Evolutionary conservation across 2,888 invertebrate genomes (phyloP).

Genomic region (Sarcophaga caerulescens): DNA sequence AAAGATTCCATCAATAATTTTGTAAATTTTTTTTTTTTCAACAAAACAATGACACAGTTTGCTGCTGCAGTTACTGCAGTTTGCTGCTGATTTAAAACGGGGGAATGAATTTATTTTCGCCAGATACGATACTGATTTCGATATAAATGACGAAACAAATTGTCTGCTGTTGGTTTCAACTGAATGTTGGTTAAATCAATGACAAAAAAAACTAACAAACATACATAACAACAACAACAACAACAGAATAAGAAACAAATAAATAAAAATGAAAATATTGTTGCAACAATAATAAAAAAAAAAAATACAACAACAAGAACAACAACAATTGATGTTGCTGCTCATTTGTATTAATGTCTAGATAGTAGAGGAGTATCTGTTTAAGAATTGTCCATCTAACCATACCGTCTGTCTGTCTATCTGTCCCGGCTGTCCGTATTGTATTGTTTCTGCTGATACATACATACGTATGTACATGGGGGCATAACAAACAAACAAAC

Average conservation of each 20-base stretch:
- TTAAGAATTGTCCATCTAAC: not conserved
- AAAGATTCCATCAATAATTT: conserved; percentile 68
- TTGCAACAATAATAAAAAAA: conserved; percentile 50
- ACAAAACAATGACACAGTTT: conserved; percentile 65
- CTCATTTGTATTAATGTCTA: conserved; percentile 29
- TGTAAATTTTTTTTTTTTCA: not conserved
- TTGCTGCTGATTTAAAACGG: not conserved
- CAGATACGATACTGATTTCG: conserved; percentile 31
- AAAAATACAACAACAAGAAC: conserved; percentile 51
- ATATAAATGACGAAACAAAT: conserved; percentile 64
- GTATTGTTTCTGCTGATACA: not conserved
- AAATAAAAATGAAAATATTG: conserved; percentile 22
- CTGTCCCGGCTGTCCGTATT: not conserved
- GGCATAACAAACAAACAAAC: not conserved
- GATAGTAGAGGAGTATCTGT: not conserved
- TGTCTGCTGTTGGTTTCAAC: conserved; percentile 71
- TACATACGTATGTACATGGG: not conserved
- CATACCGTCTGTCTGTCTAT: not conserved
- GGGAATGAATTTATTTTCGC: conserved; percentile 45
- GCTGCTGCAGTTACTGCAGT: conserved; percentile 10
- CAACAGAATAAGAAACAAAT: conserved; percentile 43
- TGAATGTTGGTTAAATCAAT: conserved; percentile 68
- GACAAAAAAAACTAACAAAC: conserved; percentile 38
- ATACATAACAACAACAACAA: conserved; percentile 43
- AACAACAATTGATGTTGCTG: conserved; percentile 28